Evolutionary conservation across 1,140 invertebrate species (phyloP).

Genomic region (Pemphigus obesinymphae): DNA sequence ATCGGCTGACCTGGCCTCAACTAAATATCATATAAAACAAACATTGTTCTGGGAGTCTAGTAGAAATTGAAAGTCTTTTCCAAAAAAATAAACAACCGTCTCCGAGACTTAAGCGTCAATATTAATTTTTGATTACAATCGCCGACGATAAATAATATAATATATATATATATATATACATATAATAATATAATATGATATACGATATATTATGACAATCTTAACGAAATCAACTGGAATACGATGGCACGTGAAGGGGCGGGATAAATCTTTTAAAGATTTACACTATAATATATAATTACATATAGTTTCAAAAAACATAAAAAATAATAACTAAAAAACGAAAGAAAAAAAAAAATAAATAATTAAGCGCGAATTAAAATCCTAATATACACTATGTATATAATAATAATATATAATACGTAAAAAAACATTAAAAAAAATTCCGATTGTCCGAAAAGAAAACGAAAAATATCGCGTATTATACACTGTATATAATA

Average conservation of each 20-base stretch:
- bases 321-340: neutral
- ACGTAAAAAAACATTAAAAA: neutral
- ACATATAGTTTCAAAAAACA: neutral
- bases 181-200: no score
- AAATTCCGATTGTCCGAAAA: constrained; percentile 28
- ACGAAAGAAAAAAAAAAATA: neutral
- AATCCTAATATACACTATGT: neutral
- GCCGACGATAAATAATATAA: neutral
- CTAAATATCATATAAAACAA: no score
- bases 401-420: neutral
- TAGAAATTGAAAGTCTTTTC: no score
- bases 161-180: neutral
- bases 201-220: neutral
- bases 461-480: neutral
- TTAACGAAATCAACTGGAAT: neutral
- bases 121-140: no score
- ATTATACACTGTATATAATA: no score
- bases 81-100: no score
- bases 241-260: constrained; percentile 20
- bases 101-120: no score
- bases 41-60: no score
- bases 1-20: no score
- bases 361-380: neutral
- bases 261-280: constrained; percentile 21
- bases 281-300: neutral